phyloP scores from a whole-genome alignment of 2,797 vertebrate species.

The Micrastur ruficollis region DNA sequence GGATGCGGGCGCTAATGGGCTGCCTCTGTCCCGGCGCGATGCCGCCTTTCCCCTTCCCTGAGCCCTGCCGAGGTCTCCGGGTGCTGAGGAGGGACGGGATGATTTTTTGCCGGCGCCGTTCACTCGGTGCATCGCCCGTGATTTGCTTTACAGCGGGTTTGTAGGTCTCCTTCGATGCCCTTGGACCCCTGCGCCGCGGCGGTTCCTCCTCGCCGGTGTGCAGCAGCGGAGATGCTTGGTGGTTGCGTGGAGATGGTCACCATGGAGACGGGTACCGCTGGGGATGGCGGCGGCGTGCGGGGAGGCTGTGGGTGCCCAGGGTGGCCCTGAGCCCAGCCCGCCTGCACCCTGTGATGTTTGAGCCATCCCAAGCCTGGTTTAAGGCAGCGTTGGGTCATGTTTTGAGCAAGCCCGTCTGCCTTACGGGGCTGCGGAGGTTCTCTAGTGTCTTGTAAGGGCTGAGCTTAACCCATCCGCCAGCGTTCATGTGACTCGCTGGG shows the following conservation, averaged over 20 bases:
- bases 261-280: constrained; percentile 13
- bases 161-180: background rate
- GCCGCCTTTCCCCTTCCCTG: background rate
- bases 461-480: background rate
- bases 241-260: constrained; percentile 50
- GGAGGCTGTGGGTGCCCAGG: background rate
- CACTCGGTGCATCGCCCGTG: fast-evolving
- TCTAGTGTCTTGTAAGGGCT: background rate
- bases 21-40: background rate
- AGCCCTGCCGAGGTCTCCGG: background rate
- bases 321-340: background rate
- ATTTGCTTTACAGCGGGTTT: background rate
- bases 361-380: background rate
- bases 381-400: fast-evolving
- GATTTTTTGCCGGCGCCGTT: background rate
- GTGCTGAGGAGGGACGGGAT: fast-evolving
- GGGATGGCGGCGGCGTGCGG: background rate
- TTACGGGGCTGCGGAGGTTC: background rate
- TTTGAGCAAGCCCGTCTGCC: background rate
- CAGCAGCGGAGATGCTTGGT: background rate
- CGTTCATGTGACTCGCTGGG: fast-evolving
- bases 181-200: background rate
- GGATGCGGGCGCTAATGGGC: background rate
- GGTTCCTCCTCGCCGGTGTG: fast-evolving
- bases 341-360: background rate